Evolutionary conservation across 2,113 vertebrate species (phyloP).

Genomic region (Serilophus lunatus): DNA sequence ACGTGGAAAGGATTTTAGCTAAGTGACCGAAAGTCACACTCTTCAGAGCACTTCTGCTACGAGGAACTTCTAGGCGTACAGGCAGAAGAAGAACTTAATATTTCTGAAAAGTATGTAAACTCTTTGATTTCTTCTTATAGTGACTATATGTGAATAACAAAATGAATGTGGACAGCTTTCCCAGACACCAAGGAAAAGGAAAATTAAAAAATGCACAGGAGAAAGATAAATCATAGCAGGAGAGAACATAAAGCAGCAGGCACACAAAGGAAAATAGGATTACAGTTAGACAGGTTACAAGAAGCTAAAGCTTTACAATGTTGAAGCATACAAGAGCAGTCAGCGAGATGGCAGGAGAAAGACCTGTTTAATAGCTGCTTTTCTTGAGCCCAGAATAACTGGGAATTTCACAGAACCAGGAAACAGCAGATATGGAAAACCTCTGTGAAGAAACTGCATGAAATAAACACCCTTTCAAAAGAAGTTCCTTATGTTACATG

Average conservation of each 20-base stretch:
- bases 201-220: background rate
- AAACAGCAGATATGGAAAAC: background rate
- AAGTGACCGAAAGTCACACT: background rate
- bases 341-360: background rate
- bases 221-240: background rate
- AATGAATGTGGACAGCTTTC: background rate
- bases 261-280: background rate
- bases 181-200: background rate
- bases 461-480: background rate
- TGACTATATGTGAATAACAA: background rate
- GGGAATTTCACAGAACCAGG: background rate
- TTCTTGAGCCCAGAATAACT: background rate
- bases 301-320: background rate
- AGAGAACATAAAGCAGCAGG: background rate
- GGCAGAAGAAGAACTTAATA: background rate
- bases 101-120: background rate
- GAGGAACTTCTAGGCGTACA: background rate
- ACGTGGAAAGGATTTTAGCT: background rate
- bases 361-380: background rate
- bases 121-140: background rate
- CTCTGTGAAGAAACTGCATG: background rate
- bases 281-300: background rate
- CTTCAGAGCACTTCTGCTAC: background rate
- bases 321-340: background rate
- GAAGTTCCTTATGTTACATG: background rate